phyloP scores from a whole-genome alignment of 2,888 invertebrate species.

The Odontomyia ornata region DNA sequence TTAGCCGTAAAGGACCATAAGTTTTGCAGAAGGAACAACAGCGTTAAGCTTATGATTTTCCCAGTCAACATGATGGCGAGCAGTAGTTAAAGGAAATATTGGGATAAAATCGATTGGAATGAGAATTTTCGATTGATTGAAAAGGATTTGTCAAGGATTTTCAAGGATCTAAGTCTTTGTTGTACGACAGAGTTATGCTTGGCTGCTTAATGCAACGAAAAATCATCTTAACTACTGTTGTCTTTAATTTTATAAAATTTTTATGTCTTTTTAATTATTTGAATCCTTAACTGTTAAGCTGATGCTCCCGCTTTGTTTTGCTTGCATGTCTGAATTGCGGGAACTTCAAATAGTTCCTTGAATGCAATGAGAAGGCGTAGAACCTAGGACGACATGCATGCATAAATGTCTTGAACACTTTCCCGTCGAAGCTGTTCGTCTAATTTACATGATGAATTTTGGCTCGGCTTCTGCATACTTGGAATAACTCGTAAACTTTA shows the following conservation, averaged over 20 bases:
- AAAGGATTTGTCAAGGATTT: no score
- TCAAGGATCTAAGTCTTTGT: no score
- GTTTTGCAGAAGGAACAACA: neutral
- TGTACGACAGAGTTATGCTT: no score
- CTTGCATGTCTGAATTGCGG: no score
- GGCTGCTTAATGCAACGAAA: no score
- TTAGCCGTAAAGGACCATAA: neutral
- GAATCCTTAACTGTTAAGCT: neutral
- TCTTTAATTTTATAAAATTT: no score
- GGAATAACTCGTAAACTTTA: conserved; percentile 8
- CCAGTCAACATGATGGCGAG: neutral
- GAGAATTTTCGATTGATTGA: no score
- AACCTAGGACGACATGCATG: neutral
- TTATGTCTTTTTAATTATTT: no score
- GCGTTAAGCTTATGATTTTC: neutral
- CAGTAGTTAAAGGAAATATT: neutral
- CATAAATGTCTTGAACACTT: neutral
- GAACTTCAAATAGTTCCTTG: neutral
- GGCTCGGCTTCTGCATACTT: neutral
- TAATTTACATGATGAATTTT: conserved; percentile 31
- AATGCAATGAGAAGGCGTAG: neutral
- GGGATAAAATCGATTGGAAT: neutral
- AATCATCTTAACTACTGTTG: no score
- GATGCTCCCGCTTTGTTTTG: neutral
- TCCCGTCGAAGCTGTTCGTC: conserved; percentile 1